Evolutionary conservation across 2,113 vertebrate genomes (phyloP).

Genomic region (Sceloporus tristichus): DNA sequence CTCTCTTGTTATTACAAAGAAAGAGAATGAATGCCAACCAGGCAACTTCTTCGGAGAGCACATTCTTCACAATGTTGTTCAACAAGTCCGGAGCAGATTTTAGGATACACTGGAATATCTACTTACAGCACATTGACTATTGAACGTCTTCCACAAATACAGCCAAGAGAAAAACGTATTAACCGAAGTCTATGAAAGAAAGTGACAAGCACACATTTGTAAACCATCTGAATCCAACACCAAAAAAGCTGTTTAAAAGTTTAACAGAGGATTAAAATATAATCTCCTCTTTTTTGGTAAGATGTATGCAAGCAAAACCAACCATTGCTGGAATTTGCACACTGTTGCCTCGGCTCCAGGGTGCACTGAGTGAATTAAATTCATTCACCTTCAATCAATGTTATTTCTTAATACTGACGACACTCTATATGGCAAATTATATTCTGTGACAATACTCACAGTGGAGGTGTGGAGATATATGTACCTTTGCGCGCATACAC

Average conservation of each 20-base stretch:
- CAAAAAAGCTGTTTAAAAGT: constrained; percentile 14
- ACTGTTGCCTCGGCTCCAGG: background rate
- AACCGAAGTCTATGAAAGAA: background rate
- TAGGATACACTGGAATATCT: background rate
- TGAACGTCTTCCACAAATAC: background rate
- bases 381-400: background rate
- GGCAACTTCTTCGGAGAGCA: background rate
- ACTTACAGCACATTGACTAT: background rate
- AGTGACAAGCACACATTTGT: background rate
- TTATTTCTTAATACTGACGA: background rate
- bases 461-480: too few relatives aligned
- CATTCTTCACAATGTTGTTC: background rate
- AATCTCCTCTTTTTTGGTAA: background rate
- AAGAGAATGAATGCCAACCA: background rate
- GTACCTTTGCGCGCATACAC: background rate
- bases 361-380: background rate
- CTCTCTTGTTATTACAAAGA: background rate
- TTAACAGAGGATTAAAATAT: background rate
- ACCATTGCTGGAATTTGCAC: background rate
- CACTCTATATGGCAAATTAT: background rate
- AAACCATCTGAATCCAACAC: background rate
- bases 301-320: background rate
- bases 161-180: background rate
- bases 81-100: background rate
- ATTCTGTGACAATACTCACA: background rate